Base-by-base conservation (phyloP, 2,797 vertebrate genomes). In the Potorous gilbertii region DNA sequence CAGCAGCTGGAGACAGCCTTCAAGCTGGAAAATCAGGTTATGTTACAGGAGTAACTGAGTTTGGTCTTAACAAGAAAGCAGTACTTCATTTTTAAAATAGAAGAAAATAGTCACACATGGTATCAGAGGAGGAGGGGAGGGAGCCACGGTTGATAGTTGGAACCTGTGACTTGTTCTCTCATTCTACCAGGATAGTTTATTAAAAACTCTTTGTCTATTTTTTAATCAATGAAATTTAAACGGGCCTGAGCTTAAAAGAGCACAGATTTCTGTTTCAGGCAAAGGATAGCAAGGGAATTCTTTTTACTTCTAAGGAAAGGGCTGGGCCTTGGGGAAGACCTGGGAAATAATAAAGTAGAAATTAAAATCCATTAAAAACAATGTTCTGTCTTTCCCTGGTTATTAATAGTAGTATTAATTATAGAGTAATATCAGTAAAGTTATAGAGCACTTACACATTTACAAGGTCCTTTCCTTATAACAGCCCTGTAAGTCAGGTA, bases 91-190 rank as follows among this genome's bases (percentile, higher is more conserved):
- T 92, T 90, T 57, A 54, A 46, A 27, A 0, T 91, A 46, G 90
- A 56, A 56, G n/a, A 62, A 74, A 81, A 52, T 50, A 54, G 46
- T 50, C 34, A 40, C 2, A 59, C 40, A 5, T 34, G 66, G 66
- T 24, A 14, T 54, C n/a, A 50, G 2, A 40, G 6, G 90, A 27
- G 62, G 31, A 59, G 90, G 91, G 1, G 90, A 55, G 12, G 52
- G 31, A 0, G 50, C n/a, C 27, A 50, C 56, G 0, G 0, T 13
- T 40, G 5, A 27, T 18, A 18, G 0, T 16, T 0, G 5, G 57
- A 50, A 6, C 14, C 93, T 55, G 46, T 0, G 56, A n/a, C 27
- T 81, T 40, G 9, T 52, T 52, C 46, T n/a, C 52, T 11, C n/a
- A 6, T 21, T 40, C 91, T 34, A 55, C 11, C 10, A 2, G 55